Evolutionary conservation across 1,140 invertebrate species (phyloP).

Genomic region (Copidosoma floridanum): DNA sequence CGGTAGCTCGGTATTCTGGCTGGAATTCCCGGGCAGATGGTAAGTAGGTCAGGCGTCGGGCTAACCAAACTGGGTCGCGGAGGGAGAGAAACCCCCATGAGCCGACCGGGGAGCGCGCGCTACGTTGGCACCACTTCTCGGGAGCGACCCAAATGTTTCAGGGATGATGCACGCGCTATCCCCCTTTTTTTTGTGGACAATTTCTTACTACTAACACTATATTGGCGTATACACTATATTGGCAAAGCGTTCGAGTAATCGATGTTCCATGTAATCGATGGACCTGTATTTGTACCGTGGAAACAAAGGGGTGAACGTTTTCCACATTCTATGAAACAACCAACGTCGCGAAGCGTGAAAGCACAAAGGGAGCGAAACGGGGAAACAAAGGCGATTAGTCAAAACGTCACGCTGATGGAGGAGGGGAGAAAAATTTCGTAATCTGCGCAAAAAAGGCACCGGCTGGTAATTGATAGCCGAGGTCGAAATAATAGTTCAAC

Average conservation of each 20-base stretch:
- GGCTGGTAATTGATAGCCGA: background rate
- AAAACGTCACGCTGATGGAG: background rate
- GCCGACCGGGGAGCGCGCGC: background rate
- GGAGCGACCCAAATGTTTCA: background rate
- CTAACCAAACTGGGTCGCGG: background rate
- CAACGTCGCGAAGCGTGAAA: too few relatives aligned
- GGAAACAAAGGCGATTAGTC: background rate
- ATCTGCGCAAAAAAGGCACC: background rate
- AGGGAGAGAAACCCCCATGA: background rate
- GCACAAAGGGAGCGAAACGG: too few relatives aligned
- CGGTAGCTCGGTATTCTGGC: conserved; percentile 15
- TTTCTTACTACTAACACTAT: too few relatives aligned
- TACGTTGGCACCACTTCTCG: background rate
- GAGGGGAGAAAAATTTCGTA: too few relatives aligned
- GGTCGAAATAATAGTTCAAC: conserved; percentile 1
- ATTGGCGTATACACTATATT: too few relatives aligned
- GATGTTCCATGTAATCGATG: too few relatives aligned
- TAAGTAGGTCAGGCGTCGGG: conserved; percentile 33
- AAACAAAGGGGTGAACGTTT: too few relatives aligned
- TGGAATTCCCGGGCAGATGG: conserved; percentile 34
- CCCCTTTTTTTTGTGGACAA: too few relatives aligned
- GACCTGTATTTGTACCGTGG: too few relatives aligned
- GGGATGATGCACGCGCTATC: background rate
- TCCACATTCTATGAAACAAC: too few relatives aligned
- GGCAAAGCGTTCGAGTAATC: too few relatives aligned